These are phyloP conservation scores for Luffia ferchaultella DNA, from an alignment of 2,888 invertebrate species.

Conservation along the genomic window DNA sequence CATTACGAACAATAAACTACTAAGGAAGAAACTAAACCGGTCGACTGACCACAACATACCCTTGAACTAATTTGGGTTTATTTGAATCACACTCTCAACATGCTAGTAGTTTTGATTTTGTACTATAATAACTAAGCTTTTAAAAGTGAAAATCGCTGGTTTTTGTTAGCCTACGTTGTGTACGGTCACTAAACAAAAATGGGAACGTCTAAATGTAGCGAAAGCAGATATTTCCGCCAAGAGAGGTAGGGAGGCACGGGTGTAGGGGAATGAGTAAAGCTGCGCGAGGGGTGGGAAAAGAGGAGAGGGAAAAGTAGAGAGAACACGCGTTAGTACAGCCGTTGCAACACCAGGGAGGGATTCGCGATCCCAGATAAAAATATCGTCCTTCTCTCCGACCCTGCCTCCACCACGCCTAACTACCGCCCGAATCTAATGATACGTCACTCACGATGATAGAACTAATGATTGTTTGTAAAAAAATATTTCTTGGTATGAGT, in stretches of 20 bases:
- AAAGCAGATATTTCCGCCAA: background rate
- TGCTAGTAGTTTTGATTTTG: background rate
- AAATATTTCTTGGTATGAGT: no score
- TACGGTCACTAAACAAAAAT: background rate
- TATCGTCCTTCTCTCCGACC: background rate
- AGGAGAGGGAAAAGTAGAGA: no score
- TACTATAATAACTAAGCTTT: background rate
- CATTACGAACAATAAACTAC: no score
- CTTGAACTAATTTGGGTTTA: no score
- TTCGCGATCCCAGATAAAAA: background rate
- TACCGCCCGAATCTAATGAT: background rate
- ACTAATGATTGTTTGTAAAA: no score
- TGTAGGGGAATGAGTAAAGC: background rate
- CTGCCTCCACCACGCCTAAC: background rate
- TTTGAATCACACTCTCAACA: no score
- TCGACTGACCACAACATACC: no score
- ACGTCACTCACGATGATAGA: background rate
- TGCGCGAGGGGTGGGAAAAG: background rate
- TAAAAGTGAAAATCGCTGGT: background rate
- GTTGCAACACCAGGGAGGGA: background rate
- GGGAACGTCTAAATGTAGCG: background rate
- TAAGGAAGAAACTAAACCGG: no score
- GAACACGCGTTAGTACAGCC: background rate
- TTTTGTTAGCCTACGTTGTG: background rate
- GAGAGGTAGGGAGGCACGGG: background rate